Conservation (phyloP, 2,888 invertebrate genomes). For the Adineta ricciae region DNA sequence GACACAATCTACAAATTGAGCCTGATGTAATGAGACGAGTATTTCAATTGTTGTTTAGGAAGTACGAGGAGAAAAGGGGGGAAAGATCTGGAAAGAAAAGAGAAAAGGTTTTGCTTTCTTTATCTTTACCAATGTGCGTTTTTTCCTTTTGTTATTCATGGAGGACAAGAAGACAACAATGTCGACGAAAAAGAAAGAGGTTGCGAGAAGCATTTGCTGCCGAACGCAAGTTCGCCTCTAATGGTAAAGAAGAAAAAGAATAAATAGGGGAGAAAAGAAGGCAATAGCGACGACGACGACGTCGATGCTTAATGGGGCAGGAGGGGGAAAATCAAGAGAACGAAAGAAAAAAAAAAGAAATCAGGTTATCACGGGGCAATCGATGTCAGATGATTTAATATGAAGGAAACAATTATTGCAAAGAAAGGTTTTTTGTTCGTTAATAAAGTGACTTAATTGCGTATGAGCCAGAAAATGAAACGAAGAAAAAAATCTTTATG, state of each 20-base stretch:
- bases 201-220: neutral
- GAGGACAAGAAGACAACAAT: slow-evolving; percentile 13
- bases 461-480: too few relatives aligned
- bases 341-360: neutral
- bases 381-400: neutral
- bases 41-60: neutral
- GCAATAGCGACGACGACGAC: neutral
- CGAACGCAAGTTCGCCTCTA: slow-evolving; percentile 3
- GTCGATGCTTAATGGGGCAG: neutral
- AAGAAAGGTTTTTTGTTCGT: too few relatives aligned
- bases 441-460: too few relatives aligned
- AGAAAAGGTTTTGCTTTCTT: neutral
- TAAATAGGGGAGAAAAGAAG: neutral
- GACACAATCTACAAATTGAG: neutral
- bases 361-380: neutral
- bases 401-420: neutral
- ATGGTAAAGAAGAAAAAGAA: neutral
- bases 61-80: neutral
- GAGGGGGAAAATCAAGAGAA: neutral
- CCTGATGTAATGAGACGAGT: neutral
- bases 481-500: neutral
- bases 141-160: neutral
- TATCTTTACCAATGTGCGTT: neutral
- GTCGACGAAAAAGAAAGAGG: slow-evolving; percentile 4
- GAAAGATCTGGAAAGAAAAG: neutral